Evolutionary conservation across 1,140 invertebrate species (phyloP), one percentile per base, ranked within the genome.

Genomic region (Laupala kohalensis): DNA sequence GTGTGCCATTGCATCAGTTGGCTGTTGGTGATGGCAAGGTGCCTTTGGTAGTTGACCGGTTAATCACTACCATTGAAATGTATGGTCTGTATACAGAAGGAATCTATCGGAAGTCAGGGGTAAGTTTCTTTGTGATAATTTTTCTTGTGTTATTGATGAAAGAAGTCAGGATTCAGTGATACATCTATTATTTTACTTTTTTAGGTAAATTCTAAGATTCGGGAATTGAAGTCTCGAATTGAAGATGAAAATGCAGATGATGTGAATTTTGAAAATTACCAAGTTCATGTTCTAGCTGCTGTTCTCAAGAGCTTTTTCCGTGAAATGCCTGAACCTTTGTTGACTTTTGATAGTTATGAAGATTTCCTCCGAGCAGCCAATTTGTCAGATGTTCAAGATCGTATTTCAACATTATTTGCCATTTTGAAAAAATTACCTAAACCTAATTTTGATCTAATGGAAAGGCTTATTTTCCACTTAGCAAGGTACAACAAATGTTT

Each of bases 341-440:
- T 98, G 73, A 97, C 94, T 25, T 96, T 91, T 81, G 94, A 97
- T 75, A 89, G 92, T 64, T 98, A 97, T 79, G 94, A 97, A 79
- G 94, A 97, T 78, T 95, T 98, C 78, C 85, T 97, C 65, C 86
- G 93, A 75, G 92, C 92, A 63, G 89, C 92, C 28, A 92, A 92
- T 79, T 85, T 96, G 23, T 87, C 88, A 23, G 91, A 96, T 79
- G 85, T 86, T 4, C 88, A 89, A 78, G 95, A 97, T 80, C 83
- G 92, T 73, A 87, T 95, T 5, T 86, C 90, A 15, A 94, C 92
- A 6, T 83, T 96, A 65, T 94, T 94, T 78, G 88, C 89, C 25
- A 92, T 96, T 75, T 82, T 98, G 71, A 93, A 93, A 75, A 93
- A 95, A 80, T 80, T 98, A 66, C 95, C 95, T 1, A 90, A 91